Conservation (phyloP, 2,888 invertebrate genomes). For the Drosophila kambysellisi region DNA sequence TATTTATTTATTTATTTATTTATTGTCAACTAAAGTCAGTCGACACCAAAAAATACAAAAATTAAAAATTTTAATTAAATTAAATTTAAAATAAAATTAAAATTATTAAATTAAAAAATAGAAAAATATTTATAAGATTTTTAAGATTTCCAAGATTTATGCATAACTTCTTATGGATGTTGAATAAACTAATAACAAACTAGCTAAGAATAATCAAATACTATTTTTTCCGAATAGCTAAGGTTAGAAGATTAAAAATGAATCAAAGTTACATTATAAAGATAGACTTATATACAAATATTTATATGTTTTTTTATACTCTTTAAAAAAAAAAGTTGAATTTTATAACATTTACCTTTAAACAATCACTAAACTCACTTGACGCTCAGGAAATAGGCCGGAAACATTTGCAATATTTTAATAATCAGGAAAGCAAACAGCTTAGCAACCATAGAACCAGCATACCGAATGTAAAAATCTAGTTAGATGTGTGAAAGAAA, state of each 20-base stretch:
- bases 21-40: no score
- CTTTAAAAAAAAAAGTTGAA: background rate
- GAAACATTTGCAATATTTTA: conserved; percentile 62
- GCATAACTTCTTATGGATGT: no score
- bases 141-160: no score
- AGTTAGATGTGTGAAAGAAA: conserved; percentile 42
- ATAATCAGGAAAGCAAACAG: conserved; percentile 75
- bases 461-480: conserved; percentile 36
- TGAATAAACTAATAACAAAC: background rate
- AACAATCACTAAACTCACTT: background rate
- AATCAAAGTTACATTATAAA: background rate
- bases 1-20: no score
- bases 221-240: background rate
- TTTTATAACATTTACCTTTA: conserved; percentile 3
- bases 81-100: no score
- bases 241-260: background rate
- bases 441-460: conserved; percentile 41
- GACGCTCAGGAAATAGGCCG: conserved; percentile 8
- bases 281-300: background rate
- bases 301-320: background rate
- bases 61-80: no score
- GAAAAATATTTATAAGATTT: no score
- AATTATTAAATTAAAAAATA: no score
- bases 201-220: background rate
- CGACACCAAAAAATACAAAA: no score